A percentile compares a stretch with the other conserved stretches of the same genome.
Conservation (phyloP, 2,797 vertebrate genomes). For the Coregonus ussuriensis region DNA sequence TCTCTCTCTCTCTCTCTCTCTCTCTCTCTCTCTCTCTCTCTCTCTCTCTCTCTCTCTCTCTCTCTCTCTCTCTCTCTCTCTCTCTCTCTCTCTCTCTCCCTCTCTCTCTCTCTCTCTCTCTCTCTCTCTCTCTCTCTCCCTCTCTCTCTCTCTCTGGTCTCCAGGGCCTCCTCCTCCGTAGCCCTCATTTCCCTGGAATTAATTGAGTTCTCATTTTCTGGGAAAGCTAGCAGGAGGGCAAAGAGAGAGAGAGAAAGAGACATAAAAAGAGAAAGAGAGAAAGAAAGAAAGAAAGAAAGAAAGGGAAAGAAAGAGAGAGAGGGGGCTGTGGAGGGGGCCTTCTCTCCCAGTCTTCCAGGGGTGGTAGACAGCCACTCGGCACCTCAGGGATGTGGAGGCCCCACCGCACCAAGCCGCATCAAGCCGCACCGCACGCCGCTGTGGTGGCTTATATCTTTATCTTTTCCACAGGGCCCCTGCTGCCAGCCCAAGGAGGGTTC, state of each 20-base stretch:
- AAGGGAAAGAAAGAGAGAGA: not conserved
- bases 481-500: slow-evolving; percentile 53
- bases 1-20: too few species aligned
- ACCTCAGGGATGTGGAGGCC: slow-evolving; percentile 60
- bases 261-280: too few species aligned
- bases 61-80: slow-evolving; percentile 22
- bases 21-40: too few species aligned
- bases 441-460: slow-evolving; percentile 72
- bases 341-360: slow-evolving; percentile 13
- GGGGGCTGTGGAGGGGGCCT: slow-evolving; percentile 29
- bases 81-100: slow-evolving; percentile 43
- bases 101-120: slow-evolving; percentile 45
- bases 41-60: slow-evolving; percentile 35
- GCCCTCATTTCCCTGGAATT: slow-evolving; percentile 76
- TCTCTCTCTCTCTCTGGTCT: slow-evolving; percentile 40
- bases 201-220: slow-evolving; percentile 80
- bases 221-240: slow-evolving; percentile 67
- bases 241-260: slow-evolving; percentile 41
- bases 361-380: slow-evolving; percentile 53
- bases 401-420: slow-evolving; percentile 17
- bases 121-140: slow-evolving; percentile 46
- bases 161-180: slow-evolving; percentile 55
- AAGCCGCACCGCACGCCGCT: slow-evolving; percentile 13
- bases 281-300: too few species aligned
- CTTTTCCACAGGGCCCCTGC: slow-evolving; percentile 56